Base-by-base conservation (phyloP, 2,113 vertebrate species). In the Thalassoma bifasciatum region DNA sequence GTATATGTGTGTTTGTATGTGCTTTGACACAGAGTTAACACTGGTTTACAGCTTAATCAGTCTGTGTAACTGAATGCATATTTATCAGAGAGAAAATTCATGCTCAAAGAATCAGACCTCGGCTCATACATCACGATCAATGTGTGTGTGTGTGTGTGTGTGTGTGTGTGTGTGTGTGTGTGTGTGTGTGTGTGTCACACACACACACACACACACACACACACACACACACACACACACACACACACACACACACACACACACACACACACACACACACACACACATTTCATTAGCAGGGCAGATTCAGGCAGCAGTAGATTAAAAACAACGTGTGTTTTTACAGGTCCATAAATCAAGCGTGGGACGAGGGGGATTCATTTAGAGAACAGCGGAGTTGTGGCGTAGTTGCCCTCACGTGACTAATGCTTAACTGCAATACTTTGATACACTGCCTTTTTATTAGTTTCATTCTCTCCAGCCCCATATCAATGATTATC, bases 261-360 rank as follows among this genome's bases (percentile, higher is more conserved):
- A 54, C 64, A 71, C 61, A 77, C 51, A 54, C 59, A 49, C 71
- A 81, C 85, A 73, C 72, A 79, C 76, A 30, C 49, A 58, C 44
- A 86, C 82, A 81, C 86, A 88, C 88, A 88, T 89, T 91, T 91
- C 86, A 91, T 92, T 88, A 88, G 73, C 87, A 85, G 86, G 81
- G 82, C 81, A 86, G 79, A 91, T 91, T 90, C 76, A 85, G 89
- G 89, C 72, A 88, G 89, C 90, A 77, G 86, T 90, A 94, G 93
- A 94, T 94, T 94, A 93, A 93, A 94, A 93, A 92, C 92, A 93
- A 92, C 89, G 81, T 92, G 90, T 91, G 86, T 93, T 93, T 94
- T 92, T 93, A 93, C 91, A 91, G 92, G 88, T 93, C 88, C 88
- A 93, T 94, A 93, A 94, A 94, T 94, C 91, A 94, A 89, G 75